A percentile compares a stretch with the other conserved stretches of the same genome.
phyloP scores from a whole-genome alignment of 2,113 vertebrate species.

The Scortum barcoo region DNA sequence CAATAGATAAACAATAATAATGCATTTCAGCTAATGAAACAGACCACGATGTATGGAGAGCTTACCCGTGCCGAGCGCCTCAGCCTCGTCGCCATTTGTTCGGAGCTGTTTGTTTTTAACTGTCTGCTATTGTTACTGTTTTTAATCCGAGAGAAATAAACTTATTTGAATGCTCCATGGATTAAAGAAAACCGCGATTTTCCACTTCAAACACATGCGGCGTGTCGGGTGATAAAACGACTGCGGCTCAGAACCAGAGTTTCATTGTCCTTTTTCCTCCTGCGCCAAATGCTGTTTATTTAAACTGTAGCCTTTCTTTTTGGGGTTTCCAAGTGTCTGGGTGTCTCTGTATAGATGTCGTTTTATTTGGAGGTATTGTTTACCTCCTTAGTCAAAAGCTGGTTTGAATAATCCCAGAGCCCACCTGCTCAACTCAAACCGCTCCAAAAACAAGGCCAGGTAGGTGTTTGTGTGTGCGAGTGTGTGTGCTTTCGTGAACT shows the following conservation, averaged over 20 bases:
- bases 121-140: slow-evolving; percentile 80
- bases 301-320: slow-evolving; percentile 60
- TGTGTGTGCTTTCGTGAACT: slow-evolving; percentile 25
- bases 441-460: slow-evolving; percentile 31
- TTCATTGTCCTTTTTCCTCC: slow-evolving; percentile 74
- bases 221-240: slow-evolving; percentile 74
- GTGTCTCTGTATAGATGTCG: slow-evolving; percentile 48
- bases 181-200: slow-evolving; percentile 83
- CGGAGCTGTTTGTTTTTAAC: slow-evolving; percentile 79
- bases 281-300: slow-evolving; percentile 73
- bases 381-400: slow-evolving; percentile 62
- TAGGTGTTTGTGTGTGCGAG: slow-evolving; percentile 32
- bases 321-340: slow-evolving; percentile 52
- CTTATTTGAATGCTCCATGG: slow-evolving; percentile 79
- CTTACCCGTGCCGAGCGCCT: slow-evolving; percentile 69
- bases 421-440: slow-evolving; percentile 61
- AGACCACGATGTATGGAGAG: slow-evolving; percentile 71
- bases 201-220: slow-evolving; percentile 81
- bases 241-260: slow-evolving; percentile 63
- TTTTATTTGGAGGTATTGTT: slow-evolving; percentile 65
- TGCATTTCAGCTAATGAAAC: slow-evolving; percentile 75
- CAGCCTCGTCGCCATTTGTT: slow-evolving; percentile 72
- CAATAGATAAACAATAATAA: slow-evolving; percentile 83
- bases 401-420: slow-evolving; percentile 74
- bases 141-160: slow-evolving; percentile 83